Base-by-base conservation (phyloP, 2,113 vertebrate species). In the Semnornis frantzii region DNA sequence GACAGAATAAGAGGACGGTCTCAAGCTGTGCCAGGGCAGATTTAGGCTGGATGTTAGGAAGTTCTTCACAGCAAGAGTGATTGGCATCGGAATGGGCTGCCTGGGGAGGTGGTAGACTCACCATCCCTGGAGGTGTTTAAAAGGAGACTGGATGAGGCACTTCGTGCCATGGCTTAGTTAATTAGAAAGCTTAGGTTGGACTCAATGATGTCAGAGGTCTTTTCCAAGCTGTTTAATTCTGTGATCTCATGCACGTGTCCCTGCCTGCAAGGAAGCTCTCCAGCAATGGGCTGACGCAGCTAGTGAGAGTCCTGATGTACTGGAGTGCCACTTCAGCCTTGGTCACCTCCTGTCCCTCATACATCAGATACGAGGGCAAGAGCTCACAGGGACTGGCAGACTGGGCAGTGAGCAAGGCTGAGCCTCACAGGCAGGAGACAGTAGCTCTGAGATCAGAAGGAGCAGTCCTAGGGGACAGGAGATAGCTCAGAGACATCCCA, bases 341-440 rank as follows among this genome's bases (percentile, higher is more conserved):
- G 14, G 44, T 33, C 12, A 11, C 18, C 59, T 39, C 25, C 30
- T 0, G 0, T 2, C 50, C 15, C 23, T 79, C n/a, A 7, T 52
- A n/a, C 7, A 18, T 8, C 42, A 39, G 15, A 8, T 42, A 31
- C 1, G 31, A 63, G 65, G 65, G 62, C 16, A 57, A 33, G 70
- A 85, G 15, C 20, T 92, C 74, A 34, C 8, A 55, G 18, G 44
- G 23, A 68, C 11, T 10, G 19, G 33, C 3, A 82, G 33, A 54
- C 31, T 78, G 62, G 65, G 74, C 54, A 83, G 34, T 0, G 1
- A 77, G 18, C n/a, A 50, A 31, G 21, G 28, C 44, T 84, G 50
- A 87, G 59, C n/a, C 50, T 34, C 0, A 1, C 37, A 27, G 44
- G 15, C 0, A 1, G 63, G 17, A 83, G 16, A 52, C 1, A 3